Conservation (phyloP, 2,888 invertebrate genomes). For the Acanthosepion pharaonis region DNA sequence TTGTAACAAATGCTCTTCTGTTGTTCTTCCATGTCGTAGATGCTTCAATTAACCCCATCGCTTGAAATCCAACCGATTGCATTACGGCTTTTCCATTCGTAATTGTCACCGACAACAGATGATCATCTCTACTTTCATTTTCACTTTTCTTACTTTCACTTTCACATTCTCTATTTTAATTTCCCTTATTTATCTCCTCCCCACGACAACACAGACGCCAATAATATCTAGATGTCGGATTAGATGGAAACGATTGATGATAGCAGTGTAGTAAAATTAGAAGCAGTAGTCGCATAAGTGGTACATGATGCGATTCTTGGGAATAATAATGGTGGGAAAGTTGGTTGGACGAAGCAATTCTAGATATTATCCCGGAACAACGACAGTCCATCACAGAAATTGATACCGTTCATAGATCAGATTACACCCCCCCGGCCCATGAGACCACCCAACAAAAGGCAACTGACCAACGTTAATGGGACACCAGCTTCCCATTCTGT, state of each 20-base stretch:
- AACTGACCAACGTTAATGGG: not conserved
- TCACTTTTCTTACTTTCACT: not conserved
- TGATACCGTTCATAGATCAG: slow-evolving; percentile 16
- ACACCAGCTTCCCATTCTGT: not conserved
- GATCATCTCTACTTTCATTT: too few species aligned
- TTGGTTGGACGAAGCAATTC: not conserved
- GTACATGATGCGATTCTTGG: not conserved
- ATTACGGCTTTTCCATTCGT: not conserved
- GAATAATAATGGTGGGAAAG: not conserved
- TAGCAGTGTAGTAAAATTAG: not conserved
- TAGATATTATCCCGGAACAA: not conserved
- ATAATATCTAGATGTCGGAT: not conserved
- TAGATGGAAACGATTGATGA: not conserved
- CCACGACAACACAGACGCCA: not conserved
- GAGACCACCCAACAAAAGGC: not conserved
- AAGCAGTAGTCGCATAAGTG: not conserved
- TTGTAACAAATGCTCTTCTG: not conserved
- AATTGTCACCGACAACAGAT: not conserved
- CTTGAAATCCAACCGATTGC: not conserved
- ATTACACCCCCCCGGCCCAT: not conserved
- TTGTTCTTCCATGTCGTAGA: not conserved
- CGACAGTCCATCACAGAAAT: slow-evolving; percentile 2
- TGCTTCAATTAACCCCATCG: not conserved
- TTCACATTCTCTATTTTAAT: not conserved
- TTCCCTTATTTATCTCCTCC: not conserved